Evolutionary conservation across 2,888 invertebrate genomes (phyloP), one percentile per base, ranked within the genome.

Genomic region (Noctua janthina): DNA sequence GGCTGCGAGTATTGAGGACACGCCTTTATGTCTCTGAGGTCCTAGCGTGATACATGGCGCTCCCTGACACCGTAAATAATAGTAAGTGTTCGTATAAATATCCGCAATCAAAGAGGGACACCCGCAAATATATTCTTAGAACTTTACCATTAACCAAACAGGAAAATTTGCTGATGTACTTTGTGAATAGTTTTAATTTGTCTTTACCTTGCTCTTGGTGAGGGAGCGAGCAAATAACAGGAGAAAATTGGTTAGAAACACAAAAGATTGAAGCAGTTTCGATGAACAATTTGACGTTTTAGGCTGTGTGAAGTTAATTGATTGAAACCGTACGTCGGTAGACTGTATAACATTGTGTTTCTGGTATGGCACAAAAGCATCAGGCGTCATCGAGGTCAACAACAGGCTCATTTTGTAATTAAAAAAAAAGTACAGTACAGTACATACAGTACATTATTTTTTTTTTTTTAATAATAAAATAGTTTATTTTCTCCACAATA

Each of bases 61-160:
- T 56, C 73, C 35, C 54, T 74, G 74, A 72, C 83, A 76, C 83
- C 86, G 49, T 88, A 88, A 88, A 88, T 88, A 89, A 79, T 78
- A 83, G 74, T 88, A 88, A 88, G 88, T 90, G 88, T 76, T 86
- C 78, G 74, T 83, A 86, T 88, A 89, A 90, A 88, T 90, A 88
- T 89, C 83, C 71, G 75, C 73, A 80, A 89, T 89, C 78, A 85
- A 75, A 79, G 69, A 72, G 43, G 79, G 71, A 87, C 75, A 79
- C 73, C 49, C 56, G 49, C 68, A 56, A 79, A 79, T 51, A 79
- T 81, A 76, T 85, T 85, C 75, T 78, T 79, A 72, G 86, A 79
- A 89, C 83, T 82, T 88, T 23, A 73, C 82, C 76, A 82, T 88
- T 89, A 84, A 68, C 51, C 73, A 82, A 81, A 80, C 80, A 80